These are phyloP conservation scores for Helicorthomorpha holstii DNA, from an alignment of 1,140 invertebrate genomes.

Conservation along the genomic window DNA sequence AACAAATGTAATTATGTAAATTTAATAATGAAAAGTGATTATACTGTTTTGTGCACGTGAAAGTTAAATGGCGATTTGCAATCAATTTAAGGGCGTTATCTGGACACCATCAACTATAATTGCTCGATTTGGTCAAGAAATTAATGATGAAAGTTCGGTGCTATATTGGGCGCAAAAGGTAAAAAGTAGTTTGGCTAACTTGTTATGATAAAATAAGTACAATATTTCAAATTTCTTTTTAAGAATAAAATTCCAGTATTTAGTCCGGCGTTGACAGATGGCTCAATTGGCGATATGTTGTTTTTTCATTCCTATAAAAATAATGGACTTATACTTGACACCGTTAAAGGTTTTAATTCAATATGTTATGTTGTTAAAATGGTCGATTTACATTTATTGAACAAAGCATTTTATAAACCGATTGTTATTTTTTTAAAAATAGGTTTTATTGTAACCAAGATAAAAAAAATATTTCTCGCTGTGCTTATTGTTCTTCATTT, in stretches of 20 bases:
- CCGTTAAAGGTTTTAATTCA: slow-evolving; percentile 55
- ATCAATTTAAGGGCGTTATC: slow-evolving; percentile 32
- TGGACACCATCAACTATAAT: slow-evolving; percentile 94
- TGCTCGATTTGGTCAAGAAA: slow-evolving; percentile 64
- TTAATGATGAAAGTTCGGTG: slow-evolving; percentile 78
- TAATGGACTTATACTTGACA: slow-evolving; percentile 83
- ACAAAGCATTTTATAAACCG: too few relatives aligned
- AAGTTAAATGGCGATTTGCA: too few relatives aligned
- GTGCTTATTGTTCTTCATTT: too few relatives aligned
- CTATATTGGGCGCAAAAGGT: slow-evolving; percentile 91
- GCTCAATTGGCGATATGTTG: slow-evolving; percentile 97
- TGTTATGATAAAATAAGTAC: too few relatives aligned
- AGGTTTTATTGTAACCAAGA: too few relatives aligned
- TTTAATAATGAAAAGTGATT: not conserved
- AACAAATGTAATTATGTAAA: slow-evolving; percentile 29
- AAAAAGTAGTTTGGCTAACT: slow-evolving; percentile 4
- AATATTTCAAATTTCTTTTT: too few relatives aligned
- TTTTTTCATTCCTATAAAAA: slow-evolving; percentile 93
- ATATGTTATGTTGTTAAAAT: not conserved
- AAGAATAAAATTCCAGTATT: slow-evolving; percentile 93
- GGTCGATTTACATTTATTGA: too few relatives aligned
- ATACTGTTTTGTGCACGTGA: too few relatives aligned
- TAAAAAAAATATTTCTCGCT: too few relatives aligned
- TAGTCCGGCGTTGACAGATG: slow-evolving; percentile 95
- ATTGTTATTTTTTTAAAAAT: too few relatives aligned